A percentile compares a stretch with the other conserved stretches of the same genome.
These are phyloP conservation scores for Orycteropus afer DNA, from an alignment of 2,113 vertebrate species.

Conservation along the genomic window DNA sequence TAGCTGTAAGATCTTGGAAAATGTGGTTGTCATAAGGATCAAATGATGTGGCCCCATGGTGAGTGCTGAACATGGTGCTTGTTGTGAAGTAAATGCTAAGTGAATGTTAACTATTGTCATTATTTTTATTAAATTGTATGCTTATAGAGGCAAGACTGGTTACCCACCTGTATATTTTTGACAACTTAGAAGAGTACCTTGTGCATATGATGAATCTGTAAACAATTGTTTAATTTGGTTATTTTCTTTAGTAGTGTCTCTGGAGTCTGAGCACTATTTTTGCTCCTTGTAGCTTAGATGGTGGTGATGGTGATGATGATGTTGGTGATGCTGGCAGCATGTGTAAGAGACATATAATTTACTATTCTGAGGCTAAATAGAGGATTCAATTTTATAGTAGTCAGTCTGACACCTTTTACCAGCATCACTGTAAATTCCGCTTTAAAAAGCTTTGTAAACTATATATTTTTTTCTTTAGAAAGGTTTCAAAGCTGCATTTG, in stretches of 20 bases:
- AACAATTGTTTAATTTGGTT: background rate
- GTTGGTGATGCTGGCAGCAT: background rate
- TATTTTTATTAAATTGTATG: background rate
- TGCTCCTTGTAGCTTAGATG: background rate
- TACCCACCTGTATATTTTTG: background rate
- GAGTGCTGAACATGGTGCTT: background rate
- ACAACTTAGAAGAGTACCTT: background rate
- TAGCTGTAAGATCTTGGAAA: background rate
- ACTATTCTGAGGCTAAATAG: constrained; percentile 33
- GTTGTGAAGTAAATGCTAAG: background rate
- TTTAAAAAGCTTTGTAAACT: constrained; percentile 57
- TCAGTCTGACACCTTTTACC: constrained; percentile 45
- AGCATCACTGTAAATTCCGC: constrained; percentile 39
- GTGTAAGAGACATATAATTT: background rate
- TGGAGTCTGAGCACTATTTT: background rate
- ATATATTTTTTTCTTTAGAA: background rate
- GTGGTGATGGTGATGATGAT: background rate
- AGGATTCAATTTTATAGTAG: constrained; percentile 4
- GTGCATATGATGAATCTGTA: background rate
- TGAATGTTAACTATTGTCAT: background rate
- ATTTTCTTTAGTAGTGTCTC: background rate
- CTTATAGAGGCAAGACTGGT: background rate
- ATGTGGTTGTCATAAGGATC: background rate
- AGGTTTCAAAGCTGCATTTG: constrained; percentile 35
- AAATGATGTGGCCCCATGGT: background rate